Evolutionary conservation across 2,888 invertebrate genomes (phyloP), one percentile per base, ranked within the genome.

Genomic region (Eilema caniola): DNA sequence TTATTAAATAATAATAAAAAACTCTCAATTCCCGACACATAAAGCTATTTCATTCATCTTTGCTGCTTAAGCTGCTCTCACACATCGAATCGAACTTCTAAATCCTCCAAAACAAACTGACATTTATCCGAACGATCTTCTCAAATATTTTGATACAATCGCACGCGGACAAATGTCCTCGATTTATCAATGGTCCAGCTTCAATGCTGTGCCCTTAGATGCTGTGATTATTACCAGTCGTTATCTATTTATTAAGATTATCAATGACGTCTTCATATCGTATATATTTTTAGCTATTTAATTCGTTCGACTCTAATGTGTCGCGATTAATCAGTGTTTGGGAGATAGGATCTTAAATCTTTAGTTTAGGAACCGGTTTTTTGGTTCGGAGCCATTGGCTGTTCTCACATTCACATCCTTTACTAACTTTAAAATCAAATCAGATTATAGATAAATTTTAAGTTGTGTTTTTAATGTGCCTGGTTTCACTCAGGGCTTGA

Each of bases 71-170:
- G 81, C 77, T 56, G 74, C 75, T 85, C 77, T 78, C 86, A 11
- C 33, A 85, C 81, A 85, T 74, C 82, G 85, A 65, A 66, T 62
- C 62, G 56, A 62, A 77, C 70, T 79, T 85, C 89, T 90, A 92
- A 56, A 91, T 88, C 90, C 89, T 85, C 90, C 88, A 91, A 92
- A 90, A 92, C 90, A 80, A 83, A 68, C 79, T 90, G 94, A 94
- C 94, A 91, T 88, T 94, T 93, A 94, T 93, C 93, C 92, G 85
- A 77, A 69, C 83, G 88, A 89, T 89, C 88, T 86, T 89, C 89
- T 92, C 89, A 93, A 95, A 95, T 94, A 95, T 95, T 95, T 93
- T 94, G 95, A 95, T 95, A 93, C 91, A 92, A 95, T 94, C 94
- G 89, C 87, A 72, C 80, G 75, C 86, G 92, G 92, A 95, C 93